A percentile compares a stretch with the other conserved stretches of the same genome.
phyloP scores from a whole-genome alignment of 2,888 invertebrate genomes.

The Lysandra bellargus region DNA sequence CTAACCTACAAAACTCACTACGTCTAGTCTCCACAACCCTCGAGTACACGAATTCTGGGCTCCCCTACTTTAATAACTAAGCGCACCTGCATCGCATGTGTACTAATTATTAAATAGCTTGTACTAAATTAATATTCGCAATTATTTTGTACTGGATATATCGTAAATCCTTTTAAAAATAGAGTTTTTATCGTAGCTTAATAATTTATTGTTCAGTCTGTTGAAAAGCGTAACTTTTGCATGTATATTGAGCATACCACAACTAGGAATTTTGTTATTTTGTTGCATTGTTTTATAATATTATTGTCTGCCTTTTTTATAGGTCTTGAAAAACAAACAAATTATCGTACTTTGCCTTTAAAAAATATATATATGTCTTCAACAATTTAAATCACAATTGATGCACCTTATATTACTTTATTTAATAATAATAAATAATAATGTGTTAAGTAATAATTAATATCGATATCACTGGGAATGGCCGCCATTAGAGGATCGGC shows the following conservation, averaged over 20 bases:
- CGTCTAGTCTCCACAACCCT: neutral
- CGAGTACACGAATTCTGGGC: neutral
- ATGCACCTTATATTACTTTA: too few relatives aligned
- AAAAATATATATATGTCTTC: too few relatives aligned
- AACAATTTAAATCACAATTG: too few relatives aligned
- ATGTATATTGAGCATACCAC: neutral
- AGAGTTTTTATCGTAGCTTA: neutral
- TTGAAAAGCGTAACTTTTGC: neutral
- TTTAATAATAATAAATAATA: neutral
- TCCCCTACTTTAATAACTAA: slow-evolving; percentile 2
- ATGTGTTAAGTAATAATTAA: slow-evolving; percentile 1
- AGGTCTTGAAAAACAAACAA: too few relatives aligned
- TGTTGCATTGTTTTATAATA: too few relatives aligned
- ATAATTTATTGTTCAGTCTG: neutral
- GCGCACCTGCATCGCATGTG: slow-evolving; percentile 15
- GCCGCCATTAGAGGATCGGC: slow-evolving; percentile 38
- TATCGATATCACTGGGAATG: slow-evolving; percentile 37
- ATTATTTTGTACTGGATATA: neutral
- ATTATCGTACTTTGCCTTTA: too few relatives aligned
- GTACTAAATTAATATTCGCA: slow-evolving; percentile 19
- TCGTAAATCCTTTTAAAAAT: slow-evolving; percentile 32
- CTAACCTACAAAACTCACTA: neutral
- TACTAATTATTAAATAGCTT: slow-evolving; percentile 21
- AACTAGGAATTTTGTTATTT: too few relatives aligned
- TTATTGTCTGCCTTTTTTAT: too few relatives aligned